phyloP scores from a whole-genome alignment of 1,140 invertebrate species.

The Sminthurinus signatus region DNA sequence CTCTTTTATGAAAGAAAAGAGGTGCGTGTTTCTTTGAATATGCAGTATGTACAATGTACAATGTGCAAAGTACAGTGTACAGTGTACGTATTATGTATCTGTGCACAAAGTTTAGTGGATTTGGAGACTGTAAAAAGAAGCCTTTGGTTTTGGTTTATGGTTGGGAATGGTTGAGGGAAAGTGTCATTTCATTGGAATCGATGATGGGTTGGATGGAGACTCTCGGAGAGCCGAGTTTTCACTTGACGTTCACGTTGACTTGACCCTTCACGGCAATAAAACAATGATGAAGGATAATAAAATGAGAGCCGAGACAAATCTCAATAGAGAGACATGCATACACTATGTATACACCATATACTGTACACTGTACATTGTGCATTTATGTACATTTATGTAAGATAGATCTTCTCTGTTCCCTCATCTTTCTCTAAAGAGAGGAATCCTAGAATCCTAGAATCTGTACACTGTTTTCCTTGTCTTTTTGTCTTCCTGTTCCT shows the following conservation, averaged over 20 bases:
- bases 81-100: too few relatives aligned
- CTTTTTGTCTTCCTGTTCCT: not conserved
- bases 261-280: slow-evolving; percentile 40
- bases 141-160: slow-evolving; percentile 20
- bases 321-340: slow-evolving; percentile 29
- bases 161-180: slow-evolving; percentile 1
- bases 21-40: too few relatives aligned
- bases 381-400: too few relatives aligned
- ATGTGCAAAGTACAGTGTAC: too few relatives aligned
- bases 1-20: too few relatives aligned
- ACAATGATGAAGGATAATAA: slow-evolving; percentile 42
- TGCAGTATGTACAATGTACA: too few relatives aligned
- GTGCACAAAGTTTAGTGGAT: too few relatives aligned
- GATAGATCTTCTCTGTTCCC: too few relatives aligned
- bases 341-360: not conserved
- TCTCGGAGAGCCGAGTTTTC: not conserved
- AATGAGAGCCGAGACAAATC: slow-evolving; percentile 41
- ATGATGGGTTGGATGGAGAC: slow-evolving; percentile 15
- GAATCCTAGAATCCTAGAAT: not conserved
- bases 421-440: too few relatives aligned
- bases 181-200: slow-evolving; percentile 18
- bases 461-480: not conserved
- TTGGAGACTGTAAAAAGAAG: not conserved
- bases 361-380: too few relatives aligned
- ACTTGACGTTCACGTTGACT: slow-evolving; percentile 25